Base-by-base conservation (phyloP, 2,113 vertebrate species). In the Lagopus muta region DNA sequence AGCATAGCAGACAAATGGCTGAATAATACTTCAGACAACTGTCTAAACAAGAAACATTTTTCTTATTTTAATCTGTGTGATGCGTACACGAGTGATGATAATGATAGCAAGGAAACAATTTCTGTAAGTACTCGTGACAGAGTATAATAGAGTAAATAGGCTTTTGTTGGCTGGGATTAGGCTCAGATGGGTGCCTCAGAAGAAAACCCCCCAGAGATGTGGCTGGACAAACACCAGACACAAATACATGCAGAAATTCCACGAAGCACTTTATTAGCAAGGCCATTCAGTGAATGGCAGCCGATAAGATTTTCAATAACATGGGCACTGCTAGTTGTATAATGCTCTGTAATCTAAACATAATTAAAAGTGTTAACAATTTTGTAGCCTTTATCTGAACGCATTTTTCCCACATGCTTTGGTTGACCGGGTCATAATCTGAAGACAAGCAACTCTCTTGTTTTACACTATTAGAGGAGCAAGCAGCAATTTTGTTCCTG, bases 361-460 rank as follows among this genome's bases (percentile, higher is more conserved):
- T 97, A 97, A 97, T 97, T 93, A 97, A 96, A 96, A 96, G 93
- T 81, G 93, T 95, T 97, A 97, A 97, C 93, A 96, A 96, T 96
- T 97, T 93, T 95, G 93, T 95, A 96, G 95, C 92, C 89, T 96
- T 96, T 96, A 97, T 96, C 94, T 94, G 92, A 90, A 92, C 60
- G 61, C 95, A 96, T 94, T 97, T 97, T 95, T 95, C 92, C 90
- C 95, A 95, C 96, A 97, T 97, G 96, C 95, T 97, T 97, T 96
- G 42, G 91, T 93, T 96, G 97, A 98, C 96, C 94, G 54, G 96
- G 96, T 97, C 97, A 96, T 93, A 94, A 91, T 95, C 86, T 85
- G 91, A 96, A 97, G 92, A 97, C 93, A 96, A 97, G 92, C 80
- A 94, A 40, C 74, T 86, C 93, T 95, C 92, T 95, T 95, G 82